A percentile compares a stretch with the other conserved stretches of the same genome.
Evolutionary conservation across 2,797 vertebrate genomes (phyloP).

Genomic region (Artibeus lituratus): DNA sequence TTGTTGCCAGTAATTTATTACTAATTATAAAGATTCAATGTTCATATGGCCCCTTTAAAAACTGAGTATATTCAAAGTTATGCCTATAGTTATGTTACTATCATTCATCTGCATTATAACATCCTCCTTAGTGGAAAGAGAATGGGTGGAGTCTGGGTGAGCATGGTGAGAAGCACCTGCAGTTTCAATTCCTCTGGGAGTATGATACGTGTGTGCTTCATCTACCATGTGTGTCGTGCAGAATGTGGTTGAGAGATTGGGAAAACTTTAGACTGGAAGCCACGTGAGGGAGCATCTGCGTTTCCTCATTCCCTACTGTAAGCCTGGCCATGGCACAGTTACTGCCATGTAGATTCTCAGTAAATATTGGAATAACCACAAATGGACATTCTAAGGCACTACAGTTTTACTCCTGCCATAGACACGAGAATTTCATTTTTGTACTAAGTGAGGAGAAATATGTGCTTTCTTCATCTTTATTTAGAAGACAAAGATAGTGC

Average conservation of each 20-base stretch:
- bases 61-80: neutral
- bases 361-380: neutral
- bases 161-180: neutral
- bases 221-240: neutral
- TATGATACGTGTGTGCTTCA: neutral
- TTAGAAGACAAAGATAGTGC: neutral
- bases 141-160: neutral
- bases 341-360: neutral
- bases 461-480: neutral
- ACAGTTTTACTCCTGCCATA: neutral
- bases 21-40: neutral
- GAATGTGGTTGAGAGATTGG: neutral
- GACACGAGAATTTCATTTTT: neutral
- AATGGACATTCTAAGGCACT: neutral
- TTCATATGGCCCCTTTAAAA: neutral
- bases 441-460: neutral
- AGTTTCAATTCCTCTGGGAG: neutral
- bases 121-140: neutral
- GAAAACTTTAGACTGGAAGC: neutral
- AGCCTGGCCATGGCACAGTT: neutral
- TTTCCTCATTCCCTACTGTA: neutral
- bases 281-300: neutral
- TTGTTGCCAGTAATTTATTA: neutral
- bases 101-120: neutral
- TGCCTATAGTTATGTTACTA: neutral